phyloP scores from a whole-genome alignment of 2,797 vertebrate genomes.

The Platyrinchus mystaceus region DNA sequence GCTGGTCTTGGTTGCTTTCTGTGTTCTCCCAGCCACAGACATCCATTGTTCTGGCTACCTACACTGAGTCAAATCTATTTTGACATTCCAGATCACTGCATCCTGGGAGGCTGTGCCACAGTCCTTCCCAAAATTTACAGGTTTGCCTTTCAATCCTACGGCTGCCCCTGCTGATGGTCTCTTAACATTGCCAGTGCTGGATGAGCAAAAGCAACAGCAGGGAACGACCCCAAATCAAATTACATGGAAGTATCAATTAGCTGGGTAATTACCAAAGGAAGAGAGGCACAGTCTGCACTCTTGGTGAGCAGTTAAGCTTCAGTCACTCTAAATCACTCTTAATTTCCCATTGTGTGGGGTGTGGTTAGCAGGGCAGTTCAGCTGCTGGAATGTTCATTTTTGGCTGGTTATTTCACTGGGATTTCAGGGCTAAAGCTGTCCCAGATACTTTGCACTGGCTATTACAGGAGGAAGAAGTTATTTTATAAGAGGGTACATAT shows the following conservation, averaged over 20 bases:
- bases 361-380: neutral
- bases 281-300: neutral
- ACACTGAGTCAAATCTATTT: neutral
- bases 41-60: neutral
- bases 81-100: neutral
- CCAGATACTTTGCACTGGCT: neutral
- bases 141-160: constrained; percentile 13
- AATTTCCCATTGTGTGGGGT: constrained; percentile 17
- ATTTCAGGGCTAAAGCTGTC: neutral
- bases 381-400: neutral
- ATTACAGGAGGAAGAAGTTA: neutral
- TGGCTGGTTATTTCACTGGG: neutral
- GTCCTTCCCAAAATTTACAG: neutral
- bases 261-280: constrained; percentile 27
- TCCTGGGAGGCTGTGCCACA: neutral
- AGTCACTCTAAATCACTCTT: constrained; percentile 34
- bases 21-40: neutral
- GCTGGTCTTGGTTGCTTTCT: neutral
- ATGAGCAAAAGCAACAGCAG: neutral
- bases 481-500: neutral
- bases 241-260: constrained; percentile 38
- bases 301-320: constrained; percentile 24
- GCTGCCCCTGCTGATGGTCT: constrained; percentile 44
- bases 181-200: constrained; percentile 6
- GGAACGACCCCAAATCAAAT: constrained; percentile 46